Conservation (phyloP, 2,113 vertebrate genomes). For the Tragelaphus scriptus region DNA sequence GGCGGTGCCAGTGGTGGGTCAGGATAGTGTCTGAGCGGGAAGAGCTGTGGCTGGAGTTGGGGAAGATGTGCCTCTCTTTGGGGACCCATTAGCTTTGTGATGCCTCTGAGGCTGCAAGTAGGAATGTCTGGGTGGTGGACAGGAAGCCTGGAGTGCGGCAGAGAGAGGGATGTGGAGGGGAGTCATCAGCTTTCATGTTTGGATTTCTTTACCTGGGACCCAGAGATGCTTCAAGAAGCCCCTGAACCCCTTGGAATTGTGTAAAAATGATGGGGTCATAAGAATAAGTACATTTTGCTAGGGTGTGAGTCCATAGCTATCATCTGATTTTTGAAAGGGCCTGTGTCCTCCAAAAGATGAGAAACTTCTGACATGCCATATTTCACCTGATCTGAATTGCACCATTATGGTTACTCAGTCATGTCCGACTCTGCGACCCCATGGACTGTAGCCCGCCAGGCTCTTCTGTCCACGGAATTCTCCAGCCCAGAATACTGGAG, state of each 20-base stretch:
- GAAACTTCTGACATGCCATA: background rate
- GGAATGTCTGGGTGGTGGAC: background rate
- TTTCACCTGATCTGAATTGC: background rate
- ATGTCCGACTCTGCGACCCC: background rate
- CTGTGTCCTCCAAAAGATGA: background rate
- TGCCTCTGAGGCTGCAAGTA: background rate
- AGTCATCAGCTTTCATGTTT: background rate
- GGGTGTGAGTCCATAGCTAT: background rate
- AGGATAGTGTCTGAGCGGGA: fast-evolving
- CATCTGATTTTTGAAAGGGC: background rate
- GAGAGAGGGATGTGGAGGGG: background rate
- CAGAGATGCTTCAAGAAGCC: background rate
- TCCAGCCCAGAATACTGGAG: background rate
- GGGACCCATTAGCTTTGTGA: fast-evolving
- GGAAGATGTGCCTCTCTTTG: background rate
- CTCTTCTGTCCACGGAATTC: background rate
- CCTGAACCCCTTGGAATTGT: background rate
- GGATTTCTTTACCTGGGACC: background rate
- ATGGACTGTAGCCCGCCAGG: background rate
- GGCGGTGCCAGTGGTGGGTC: background rate
- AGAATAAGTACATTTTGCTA: background rate
- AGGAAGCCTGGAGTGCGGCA: background rate
- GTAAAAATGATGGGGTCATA: background rate
- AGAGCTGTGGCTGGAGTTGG: background rate
- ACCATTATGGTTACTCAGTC: background rate